These are phyloP conservation scores for Lamellibrachia columna DNA, from an alignment of 2,888 invertebrate species.

Conservation along the genomic window DNA sequence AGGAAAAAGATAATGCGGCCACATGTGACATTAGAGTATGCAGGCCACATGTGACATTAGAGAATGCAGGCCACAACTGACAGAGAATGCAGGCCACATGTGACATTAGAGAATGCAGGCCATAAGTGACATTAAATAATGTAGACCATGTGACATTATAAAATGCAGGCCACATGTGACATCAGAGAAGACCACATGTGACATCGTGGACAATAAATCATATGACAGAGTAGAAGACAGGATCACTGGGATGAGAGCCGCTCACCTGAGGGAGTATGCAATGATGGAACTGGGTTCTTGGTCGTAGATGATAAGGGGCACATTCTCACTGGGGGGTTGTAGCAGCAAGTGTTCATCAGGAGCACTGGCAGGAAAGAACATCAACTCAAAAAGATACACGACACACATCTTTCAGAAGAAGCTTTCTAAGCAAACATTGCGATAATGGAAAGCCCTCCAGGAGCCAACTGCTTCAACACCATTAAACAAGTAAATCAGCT, in stretches of 20 bases:
- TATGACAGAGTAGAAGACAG: not conserved
- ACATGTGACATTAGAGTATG: no score
- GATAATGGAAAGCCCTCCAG: no score
- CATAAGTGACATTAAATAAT: not conserved
- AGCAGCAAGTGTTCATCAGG: constrained; percentile 78
- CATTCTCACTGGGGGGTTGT: constrained; percentile 62
- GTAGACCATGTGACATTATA: not conserved
- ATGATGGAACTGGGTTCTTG: constrained; percentile 86
- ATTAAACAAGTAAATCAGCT: no score
- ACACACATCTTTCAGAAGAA: no score
- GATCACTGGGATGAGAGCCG: not conserved
- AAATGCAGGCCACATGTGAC: not conserved
- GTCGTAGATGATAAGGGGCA: constrained; percentile 75
- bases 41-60: not conserved
- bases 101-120: not conserved
- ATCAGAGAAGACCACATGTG: not conserved
- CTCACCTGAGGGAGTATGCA: constrained; percentile 77
- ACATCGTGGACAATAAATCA: not conserved
- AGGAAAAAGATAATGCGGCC: no score
- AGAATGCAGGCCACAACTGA: not conserved
- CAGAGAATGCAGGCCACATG: not conserved
- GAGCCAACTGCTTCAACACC: no score
- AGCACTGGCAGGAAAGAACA: constrained; percentile 52
- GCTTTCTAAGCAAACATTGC: no score
- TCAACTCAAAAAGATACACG: not conserved